Percentiles rank a stretch among this genome's conserved stretches.
These are phyloP conservation scores for Camponotus floridanus DNA, from an alignment of 1,140 invertebrate genomes.

Conservation along the genomic window DNA sequence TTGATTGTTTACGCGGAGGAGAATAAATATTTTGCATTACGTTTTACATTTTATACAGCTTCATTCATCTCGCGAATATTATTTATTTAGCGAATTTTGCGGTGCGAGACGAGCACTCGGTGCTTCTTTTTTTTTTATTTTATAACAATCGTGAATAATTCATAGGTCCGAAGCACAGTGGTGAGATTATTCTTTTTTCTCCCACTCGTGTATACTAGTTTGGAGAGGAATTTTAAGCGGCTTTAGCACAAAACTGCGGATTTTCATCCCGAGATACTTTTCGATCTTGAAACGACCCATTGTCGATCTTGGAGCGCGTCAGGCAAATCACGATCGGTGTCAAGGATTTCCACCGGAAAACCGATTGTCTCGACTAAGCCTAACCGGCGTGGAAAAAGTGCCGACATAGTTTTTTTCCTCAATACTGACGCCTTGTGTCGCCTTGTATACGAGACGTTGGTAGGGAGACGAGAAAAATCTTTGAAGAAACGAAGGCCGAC, in stretches of 20 bases:
- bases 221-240: conserved; percentile 51
- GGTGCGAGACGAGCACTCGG: conserved; percentile 32
- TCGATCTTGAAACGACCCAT: conserved; percentile 47
- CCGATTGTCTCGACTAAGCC: conserved; percentile 41
- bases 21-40: conserved; percentile 27
- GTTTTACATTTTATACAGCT: conserved; percentile 49
- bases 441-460: background rate
- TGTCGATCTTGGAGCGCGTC: conserved; percentile 35
- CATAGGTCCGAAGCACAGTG: conserved; percentile 51
- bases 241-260: conserved; percentile 52
- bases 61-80: conserved; percentile 65
- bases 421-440: background rate
- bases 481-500: conserved; percentile 23
- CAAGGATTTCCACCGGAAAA: conserved; percentile 46
- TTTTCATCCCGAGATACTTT: conserved; percentile 62
- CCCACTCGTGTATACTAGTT: background rate
- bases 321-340: conserved; percentile 25
- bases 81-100: conserved; percentile 72
- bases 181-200: conserved; percentile 28
- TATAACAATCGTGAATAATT: conserved; percentile 69
- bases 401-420: conserved; percentile 9
- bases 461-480: conserved; percentile 40
- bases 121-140: conserved; percentile 1
- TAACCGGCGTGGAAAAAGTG: conserved; percentile 22
- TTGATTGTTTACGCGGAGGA: background rate